Percentiles rank a stretch among this genome's conserved stretches.
Conservation (phyloP, 1,140 invertebrate genomes). For the Drosophila saltans region DNA sequence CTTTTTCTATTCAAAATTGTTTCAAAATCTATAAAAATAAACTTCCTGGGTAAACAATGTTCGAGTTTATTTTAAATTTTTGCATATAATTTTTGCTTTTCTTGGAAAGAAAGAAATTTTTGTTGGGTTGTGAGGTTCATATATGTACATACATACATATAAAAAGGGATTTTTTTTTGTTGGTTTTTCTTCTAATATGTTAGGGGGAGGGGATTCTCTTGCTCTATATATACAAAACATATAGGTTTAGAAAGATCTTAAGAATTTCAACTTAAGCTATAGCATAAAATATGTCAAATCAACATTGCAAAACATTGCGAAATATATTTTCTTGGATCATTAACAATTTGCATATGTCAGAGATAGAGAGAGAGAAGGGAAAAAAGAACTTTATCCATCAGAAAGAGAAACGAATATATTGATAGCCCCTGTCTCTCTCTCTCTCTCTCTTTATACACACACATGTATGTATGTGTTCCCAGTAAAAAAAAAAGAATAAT, state of each 20-base stretch:
- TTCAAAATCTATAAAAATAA: no score
- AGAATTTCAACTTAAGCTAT: neutral
- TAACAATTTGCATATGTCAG: neutral
- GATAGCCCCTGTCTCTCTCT: no score
- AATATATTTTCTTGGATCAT: conserved; percentile 19
- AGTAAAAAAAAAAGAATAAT: conserved; percentile 20
- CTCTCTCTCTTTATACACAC: no score
- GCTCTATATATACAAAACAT: neutral
- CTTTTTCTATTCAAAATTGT: no score
- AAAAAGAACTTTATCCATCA: neutral
- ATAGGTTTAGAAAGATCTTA: neutral
- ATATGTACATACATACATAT: no score
- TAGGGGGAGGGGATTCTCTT: neutral
- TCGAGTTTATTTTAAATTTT: neutral
- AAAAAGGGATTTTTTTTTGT: conserved; percentile 4
- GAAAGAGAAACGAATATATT: neutral
- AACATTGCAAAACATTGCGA: conserved; percentile 12
- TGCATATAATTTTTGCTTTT: conserved; percentile 1
- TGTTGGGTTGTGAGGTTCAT: neutral
- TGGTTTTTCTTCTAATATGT: neutral
- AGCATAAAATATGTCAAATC: neutral
- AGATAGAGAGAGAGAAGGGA: neutral
- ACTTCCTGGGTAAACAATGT: conserved; percentile 25
- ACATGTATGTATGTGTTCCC: conserved; percentile 11
- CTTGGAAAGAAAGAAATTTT: conserved; percentile 44